Conservation (phyloP, 2,797 vertebrate species). For the Melanitta fusca region DNA sequence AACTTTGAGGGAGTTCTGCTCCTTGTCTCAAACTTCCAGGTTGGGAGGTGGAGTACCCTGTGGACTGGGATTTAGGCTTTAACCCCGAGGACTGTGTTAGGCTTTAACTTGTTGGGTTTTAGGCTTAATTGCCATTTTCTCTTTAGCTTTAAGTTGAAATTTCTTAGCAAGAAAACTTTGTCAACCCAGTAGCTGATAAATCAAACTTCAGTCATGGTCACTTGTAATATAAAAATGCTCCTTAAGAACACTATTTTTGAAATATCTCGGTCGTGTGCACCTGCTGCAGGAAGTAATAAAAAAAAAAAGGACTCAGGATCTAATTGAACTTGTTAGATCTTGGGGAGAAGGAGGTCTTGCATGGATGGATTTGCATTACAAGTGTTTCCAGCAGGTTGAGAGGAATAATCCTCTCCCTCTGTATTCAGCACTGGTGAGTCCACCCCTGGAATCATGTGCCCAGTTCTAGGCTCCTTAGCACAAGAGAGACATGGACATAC, state of each 20-base stretch:
- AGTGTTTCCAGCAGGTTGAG: neutral
- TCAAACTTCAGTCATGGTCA: neutral
- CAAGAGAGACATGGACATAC: no score
- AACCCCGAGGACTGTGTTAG: no score
- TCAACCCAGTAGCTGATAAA: neutral
- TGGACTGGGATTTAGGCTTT: no score
- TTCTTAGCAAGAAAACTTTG: neutral
- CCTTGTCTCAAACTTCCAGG: no score
- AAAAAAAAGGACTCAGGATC: neutral
- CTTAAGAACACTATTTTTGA: neutral
- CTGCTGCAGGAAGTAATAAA: neutral
- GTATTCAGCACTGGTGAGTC: neutral
- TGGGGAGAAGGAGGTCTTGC: neutral
- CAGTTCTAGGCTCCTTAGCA: no score
- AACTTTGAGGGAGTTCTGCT: no score
- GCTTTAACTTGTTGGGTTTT: neutral
- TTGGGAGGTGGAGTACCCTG: no score
- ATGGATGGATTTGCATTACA: neutral
- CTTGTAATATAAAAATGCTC: neutral
- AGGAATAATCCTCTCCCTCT: neutral
- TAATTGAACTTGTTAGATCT: neutral
- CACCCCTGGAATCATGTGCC: no score
- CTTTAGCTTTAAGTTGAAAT: neutral
- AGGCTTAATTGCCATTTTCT: neutral
- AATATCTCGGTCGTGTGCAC: neutral